phyloP scores from a whole-genome alignment of 2,113 vertebrate species.

The Ellobius talpinus region DNA sequence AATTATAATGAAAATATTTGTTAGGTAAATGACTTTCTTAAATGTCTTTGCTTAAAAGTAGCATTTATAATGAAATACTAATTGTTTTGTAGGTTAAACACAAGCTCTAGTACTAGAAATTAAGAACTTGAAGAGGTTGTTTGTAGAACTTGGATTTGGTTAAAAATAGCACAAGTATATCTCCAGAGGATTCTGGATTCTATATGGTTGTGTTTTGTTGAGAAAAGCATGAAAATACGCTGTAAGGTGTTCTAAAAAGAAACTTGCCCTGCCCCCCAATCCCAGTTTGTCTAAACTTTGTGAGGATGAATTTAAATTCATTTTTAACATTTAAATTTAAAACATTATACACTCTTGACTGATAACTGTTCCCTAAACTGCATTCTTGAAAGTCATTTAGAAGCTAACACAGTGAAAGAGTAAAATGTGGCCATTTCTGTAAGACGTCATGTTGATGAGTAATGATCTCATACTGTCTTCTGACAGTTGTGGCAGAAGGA shows the following conservation, averaged over 20 bases:
- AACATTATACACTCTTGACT: slow-evolving; percentile 38
- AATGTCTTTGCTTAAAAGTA: slow-evolving; percentile 58
- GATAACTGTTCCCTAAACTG: slow-evolving; percentile 42
- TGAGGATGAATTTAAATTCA: not conserved
- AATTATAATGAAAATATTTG: slow-evolving; percentile 54
- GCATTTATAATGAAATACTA: slow-evolving; percentile 50
- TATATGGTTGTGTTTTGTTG: slow-evolving; percentile 35
- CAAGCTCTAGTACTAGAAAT: slow-evolving; percentile 59
- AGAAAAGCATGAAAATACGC: slow-evolving; percentile 41
- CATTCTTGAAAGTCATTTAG: slow-evolving; percentile 44
- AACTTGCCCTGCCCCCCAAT: not conserved
- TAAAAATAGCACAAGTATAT: slow-evolving; percentile 42
- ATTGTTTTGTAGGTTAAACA: slow-evolving; percentile 51
- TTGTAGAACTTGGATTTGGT: slow-evolving; percentile 28
- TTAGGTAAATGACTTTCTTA: slow-evolving; percentile 48
- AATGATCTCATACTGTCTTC: not conserved
- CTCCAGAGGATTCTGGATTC: not conserved
- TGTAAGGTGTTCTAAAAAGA: slow-evolving; percentile 45
- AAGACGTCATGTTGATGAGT: not conserved
- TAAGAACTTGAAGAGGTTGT: slow-evolving; percentile 37
- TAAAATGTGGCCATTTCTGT: slow-evolving; percentile 22
- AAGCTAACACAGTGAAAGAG: slow-evolving; percentile 17
- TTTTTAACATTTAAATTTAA: slow-evolving; percentile 19
- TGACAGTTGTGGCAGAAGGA: not conserved
- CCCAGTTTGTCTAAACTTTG: slow-evolving; percentile 47